Conservation (phyloP, 2,797 vertebrate genomes). For the Erethizon dorsatum region DNA sequence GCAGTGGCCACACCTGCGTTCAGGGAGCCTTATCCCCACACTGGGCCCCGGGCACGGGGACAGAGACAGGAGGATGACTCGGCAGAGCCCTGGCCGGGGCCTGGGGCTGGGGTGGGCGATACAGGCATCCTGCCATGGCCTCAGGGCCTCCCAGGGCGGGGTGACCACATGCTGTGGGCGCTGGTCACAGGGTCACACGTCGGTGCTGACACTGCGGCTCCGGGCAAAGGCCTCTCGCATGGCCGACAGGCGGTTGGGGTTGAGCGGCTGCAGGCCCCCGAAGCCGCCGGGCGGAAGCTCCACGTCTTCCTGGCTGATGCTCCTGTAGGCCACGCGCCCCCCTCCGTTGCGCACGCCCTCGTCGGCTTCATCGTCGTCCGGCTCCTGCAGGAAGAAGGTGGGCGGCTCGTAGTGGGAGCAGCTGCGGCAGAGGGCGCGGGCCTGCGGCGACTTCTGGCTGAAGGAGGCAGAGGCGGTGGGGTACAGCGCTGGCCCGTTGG, state of each 20-base stretch:
- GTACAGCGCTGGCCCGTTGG: constrained; percentile 95
- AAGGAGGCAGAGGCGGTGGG: constrained; percentile 92
- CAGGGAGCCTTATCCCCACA: background rate
- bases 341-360: constrained; percentile 86
- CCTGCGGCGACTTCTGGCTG: constrained; percentile 92
- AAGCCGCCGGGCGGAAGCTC: constrained; percentile 91
- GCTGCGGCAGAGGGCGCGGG: constrained; percentile 94
- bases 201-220: constrained; percentile 98
- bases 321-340: constrained; percentile 93
- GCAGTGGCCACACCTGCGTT: rapidly evolving
- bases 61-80: rapidly evolving
- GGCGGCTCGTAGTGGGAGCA: constrained; percentile 95
- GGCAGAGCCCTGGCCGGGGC: background rate
- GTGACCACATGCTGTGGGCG: constrained; percentile 90
- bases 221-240: constrained; percentile 97
- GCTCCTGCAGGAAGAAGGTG: constrained; percentile 96
- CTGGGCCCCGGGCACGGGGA: background rate
- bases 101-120: background rate
- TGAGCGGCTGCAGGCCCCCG: constrained; percentile 94
- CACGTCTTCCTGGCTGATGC: constrained; percentile 95
- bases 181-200: constrained; percentile 91
- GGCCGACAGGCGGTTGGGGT: constrained; percentile 96
- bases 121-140: background rate
- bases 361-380: constrained; percentile 80
- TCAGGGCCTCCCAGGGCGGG: background rate